phyloP scores from a whole-genome alignment of 2,797 vertebrate species.

The Acrossocheilus fasciatus region DNA sequence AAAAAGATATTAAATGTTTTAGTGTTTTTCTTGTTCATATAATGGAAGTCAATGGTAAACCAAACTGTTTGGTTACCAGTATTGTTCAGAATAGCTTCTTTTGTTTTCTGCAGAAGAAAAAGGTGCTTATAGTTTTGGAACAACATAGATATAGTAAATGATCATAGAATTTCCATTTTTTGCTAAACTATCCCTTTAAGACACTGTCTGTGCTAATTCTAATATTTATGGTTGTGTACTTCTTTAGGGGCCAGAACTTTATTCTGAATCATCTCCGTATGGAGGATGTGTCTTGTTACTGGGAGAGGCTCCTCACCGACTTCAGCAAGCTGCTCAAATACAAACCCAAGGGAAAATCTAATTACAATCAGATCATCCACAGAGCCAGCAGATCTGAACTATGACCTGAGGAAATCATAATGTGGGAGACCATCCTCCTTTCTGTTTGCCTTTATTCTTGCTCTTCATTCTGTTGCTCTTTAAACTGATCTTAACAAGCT shows the following conservation, averaged over 20 bases:
- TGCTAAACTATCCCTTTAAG: not conserved
- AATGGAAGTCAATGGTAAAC: not conserved
- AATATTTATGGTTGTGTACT: not conserved
- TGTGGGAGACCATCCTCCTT: not conserved
- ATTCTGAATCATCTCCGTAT: conserved; percentile 89
- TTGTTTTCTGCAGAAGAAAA: not conserved
- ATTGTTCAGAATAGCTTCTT: not conserved
- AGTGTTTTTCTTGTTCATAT: not conserved
- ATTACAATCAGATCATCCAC: conserved; percentile 81
- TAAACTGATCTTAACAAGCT: not conserved
- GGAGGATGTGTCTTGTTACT: conserved; percentile 94
- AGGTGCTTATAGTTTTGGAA: not conserved
- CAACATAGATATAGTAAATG: not conserved
- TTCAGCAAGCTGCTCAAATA: conserved; percentile 88
- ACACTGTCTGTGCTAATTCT: not conserved
- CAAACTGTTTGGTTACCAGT: not conserved
- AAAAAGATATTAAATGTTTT: not conserved
- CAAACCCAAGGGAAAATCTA: conserved; percentile 81
- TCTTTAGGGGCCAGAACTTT: conserved; percentile 86
- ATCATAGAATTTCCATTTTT: not conserved
- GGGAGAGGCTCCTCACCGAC: conserved; percentile 88
- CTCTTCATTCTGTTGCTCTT: not conserved
- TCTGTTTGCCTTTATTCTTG: not conserved
- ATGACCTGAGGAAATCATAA: conserved; percentile 53
- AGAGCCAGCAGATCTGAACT: conserved; percentile 84